Percentiles rank a stretch among this genome's conserved stretches.
phyloP scores from a whole-genome alignment of 2,888 invertebrate species.

The Linhomoeus sp. region DNA sequence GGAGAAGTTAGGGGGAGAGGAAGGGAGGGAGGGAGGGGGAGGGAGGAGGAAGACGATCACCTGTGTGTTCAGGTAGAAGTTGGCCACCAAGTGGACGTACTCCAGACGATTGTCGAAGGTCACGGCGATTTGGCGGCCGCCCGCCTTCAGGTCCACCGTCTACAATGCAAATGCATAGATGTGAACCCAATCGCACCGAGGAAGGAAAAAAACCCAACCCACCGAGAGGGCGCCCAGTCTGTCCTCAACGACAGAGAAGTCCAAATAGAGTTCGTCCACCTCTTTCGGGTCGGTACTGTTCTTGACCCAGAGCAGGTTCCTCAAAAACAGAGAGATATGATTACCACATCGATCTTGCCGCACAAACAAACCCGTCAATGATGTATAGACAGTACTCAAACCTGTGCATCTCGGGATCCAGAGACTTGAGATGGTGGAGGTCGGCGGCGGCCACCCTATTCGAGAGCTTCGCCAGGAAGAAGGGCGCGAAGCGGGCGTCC shows the following conservation, averaged over 20 bases:
- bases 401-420: conserved; percentile 72
- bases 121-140: conserved; percentile 70
- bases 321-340: not conserved
- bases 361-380: conserved; percentile 74
- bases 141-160: conserved; percentile 62
- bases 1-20: no score
- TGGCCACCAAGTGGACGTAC: conserved; percentile 85
- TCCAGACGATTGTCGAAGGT: conserved; percentile 78
- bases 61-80: conserved; percentile 79
- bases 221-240: conserved; percentile 53
- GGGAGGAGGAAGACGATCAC: conserved; percentile 14
- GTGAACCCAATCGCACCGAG: conserved; percentile 40
- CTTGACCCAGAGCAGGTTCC: conserved; percentile 2
- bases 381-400: conserved; percentile 46
- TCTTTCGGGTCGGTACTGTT: conserved; percentile 1
- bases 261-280: conserved; percentile 34
- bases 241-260: conserved; percentile 74
- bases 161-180: conserved; percentile 4
- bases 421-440: conserved; percentile 72
- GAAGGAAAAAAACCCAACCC: not conserved
- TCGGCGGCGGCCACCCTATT: conserved; percentile 49
- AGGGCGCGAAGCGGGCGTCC: conserved; percentile 81
- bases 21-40: not conserved
- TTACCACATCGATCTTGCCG: conserved; percentile 47
- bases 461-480: conserved; percentile 70